Percentiles rank a stretch among this genome's conserved stretches.
Evolutionary conservation across 2,888 invertebrate genomes (phyloP).

Genomic region (Acleris literana): DNA sequence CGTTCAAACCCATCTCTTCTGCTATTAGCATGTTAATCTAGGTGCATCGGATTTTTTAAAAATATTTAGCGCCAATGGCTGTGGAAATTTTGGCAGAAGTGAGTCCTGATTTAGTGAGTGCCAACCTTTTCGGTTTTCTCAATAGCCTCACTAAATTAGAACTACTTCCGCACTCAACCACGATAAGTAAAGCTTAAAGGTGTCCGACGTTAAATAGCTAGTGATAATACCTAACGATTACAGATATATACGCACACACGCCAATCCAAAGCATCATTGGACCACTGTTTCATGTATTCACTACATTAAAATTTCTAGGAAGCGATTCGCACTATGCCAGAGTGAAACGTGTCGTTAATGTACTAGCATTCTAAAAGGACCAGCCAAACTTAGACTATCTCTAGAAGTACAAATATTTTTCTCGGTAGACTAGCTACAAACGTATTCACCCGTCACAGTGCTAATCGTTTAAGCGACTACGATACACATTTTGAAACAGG

Average conservation of each 20-base stretch:
- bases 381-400: neutral
- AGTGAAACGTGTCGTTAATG: neutral
- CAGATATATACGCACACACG: constrained; percentile 9
- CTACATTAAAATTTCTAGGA: constrained; percentile 6
- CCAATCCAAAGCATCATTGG: constrained; percentile 20
- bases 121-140: neutral
- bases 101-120: neutral
- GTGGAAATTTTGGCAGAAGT: neutral
- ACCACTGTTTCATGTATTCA: constrained; percentile 22
- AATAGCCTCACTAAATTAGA: neutral
- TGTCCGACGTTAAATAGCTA: constrained; percentile 29
- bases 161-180: neutral
- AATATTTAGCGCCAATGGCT: constrained; percentile 42
- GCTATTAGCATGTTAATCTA: constrained; percentile 57
- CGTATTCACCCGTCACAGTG: neutral
- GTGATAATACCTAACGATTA: constrained; percentile 19
- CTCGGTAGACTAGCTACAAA: neutral
- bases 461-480: constrained; percentile 3
- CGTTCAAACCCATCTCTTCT: constrained; percentile 49
- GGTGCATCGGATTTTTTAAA: constrained; percentile 55
- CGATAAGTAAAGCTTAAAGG: constrained; percentile 28
- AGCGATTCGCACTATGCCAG: neutral
- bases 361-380: neutral
- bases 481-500: constrained; percentile 21
- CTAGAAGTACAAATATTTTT: neutral